These are phyloP conservation scores for Ruditapes philippinarum DNA, from an alignment of 1,140 invertebrate genomes.

Conservation along the genomic window DNA sequence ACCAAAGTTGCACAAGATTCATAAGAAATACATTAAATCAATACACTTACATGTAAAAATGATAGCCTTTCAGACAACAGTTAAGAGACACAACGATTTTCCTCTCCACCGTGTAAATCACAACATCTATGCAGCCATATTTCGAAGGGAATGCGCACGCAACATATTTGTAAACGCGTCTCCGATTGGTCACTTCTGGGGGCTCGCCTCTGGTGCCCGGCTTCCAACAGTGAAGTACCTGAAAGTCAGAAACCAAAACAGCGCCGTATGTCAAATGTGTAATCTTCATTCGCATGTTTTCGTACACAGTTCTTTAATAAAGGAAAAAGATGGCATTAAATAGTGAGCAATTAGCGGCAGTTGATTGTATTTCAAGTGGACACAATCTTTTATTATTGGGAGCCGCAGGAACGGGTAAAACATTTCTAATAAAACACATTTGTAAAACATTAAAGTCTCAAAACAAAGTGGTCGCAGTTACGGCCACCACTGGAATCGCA, in stretches of 20 bases:
- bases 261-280: too few relatives aligned
- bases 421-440: neutral
- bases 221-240: neutral
- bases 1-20: neutral
- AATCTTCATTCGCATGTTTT: too few relatives aligned
- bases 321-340: neutral
- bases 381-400: constrained; percentile 13
- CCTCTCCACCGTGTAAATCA: neutral
- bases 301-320: too few relatives aligned
- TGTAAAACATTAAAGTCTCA: too few relatives aligned
- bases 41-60: neutral
- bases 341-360: neutral
- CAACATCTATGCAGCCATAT: neutral
- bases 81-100: neutral
- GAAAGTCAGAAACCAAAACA: too few relatives aligned
- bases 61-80: neutral
- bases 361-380: neutral
- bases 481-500: constrained; percentile 9
- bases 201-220: neutral
- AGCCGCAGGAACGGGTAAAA: constrained; percentile 27
- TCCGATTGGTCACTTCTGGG: neutral
- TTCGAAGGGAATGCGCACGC: neutral
- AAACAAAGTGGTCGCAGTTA: neutral
- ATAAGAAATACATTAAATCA: neutral
- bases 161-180: neutral